Evolutionary conservation across 2,113 vertebrate genomes (phyloP).

Genomic region (Protomyctophum bolini): DNA sequence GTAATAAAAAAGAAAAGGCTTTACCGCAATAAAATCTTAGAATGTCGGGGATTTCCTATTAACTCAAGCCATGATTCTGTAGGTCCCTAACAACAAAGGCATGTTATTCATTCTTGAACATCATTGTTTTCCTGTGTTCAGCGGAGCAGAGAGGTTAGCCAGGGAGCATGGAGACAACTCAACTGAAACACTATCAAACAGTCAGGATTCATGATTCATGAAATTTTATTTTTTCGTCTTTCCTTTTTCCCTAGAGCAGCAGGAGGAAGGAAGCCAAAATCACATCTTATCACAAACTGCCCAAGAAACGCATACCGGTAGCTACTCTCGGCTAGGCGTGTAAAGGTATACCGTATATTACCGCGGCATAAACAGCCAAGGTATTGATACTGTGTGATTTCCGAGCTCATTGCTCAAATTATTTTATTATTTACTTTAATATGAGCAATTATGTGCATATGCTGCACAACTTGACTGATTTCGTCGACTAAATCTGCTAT

Average conservation of each 20-base stretch:
- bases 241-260: conserved; percentile 5
- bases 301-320: conserved; percentile 13
- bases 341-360: background rate
- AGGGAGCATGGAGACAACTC: conserved; percentile 59
- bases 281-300: conserved; percentile 16
- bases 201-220: conserved; percentile 55
- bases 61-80: conserved; percentile 45
- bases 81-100: conserved; percentile 42
- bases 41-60: conserved; percentile 53
- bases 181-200: conserved; percentile 62
- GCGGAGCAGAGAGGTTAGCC: conserved; percentile 59
- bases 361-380: background rate
- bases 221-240: conserved; percentile 13
- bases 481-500: too few species aligned
- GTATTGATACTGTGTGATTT: too few species aligned
- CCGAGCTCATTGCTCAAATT: too few species aligned
- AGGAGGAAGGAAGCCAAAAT: conserved; percentile 38
- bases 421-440: too few species aligned
- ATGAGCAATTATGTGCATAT: background rate
- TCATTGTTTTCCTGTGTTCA: conserved; percentile 68
- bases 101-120: conserved; percentile 64
- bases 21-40: conserved; percentile 41
- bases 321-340: conserved; percentile 1
- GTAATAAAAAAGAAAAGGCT: conserved; percentile 50
- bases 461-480: background rate